Evolutionary conservation across 30 jellyfish, hydroid and myxozoan species (phyloP).

Genomic region (Hydractinia echinata): DNA sequence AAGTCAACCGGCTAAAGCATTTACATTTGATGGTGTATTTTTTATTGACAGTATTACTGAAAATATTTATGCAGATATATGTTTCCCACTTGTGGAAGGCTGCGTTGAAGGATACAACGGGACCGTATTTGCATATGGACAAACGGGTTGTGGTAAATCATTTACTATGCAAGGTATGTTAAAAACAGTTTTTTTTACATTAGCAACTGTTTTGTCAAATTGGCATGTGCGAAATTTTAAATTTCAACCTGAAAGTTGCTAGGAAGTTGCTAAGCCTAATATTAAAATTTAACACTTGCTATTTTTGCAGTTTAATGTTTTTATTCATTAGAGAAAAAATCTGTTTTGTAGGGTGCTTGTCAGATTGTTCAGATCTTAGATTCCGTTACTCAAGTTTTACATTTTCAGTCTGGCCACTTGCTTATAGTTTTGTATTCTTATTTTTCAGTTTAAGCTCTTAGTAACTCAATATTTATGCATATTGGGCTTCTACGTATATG

Average conservation of each 20-base stretch:
- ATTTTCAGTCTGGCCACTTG: too few species aligned
- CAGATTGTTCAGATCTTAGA: too few species aligned
- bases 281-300: too few species aligned
- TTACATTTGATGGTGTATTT: constrained; percentile 93
- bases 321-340: too few species aligned
- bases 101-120: constrained; percentile 96
- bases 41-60: constrained; percentile 84
- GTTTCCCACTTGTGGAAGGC: constrained; percentile 91
- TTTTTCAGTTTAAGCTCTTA: too few species aligned
- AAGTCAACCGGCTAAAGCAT: constrained; percentile 75
- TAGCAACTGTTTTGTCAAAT: background rate
- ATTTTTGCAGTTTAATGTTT: background rate
- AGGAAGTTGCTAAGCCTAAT: background rate
- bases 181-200: background rate
- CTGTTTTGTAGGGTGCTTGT: too few species aligned
- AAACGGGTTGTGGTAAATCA: constrained; percentile 97
- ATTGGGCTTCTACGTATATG: too few species aligned
- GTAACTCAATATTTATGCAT: too few species aligned
- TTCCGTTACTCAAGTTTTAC: too few species aligned
- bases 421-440: too few species aligned
- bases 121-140: constrained; percentile 96
- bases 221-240: background rate
- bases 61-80: constrained; percentile 80
- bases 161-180: constrained; percentile 87
- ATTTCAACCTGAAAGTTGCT: background rate